These are phyloP conservation scores for Cetonia aurata DNA, from an alignment of 2,888 invertebrate genomes.

Conservation along the genomic window DNA sequence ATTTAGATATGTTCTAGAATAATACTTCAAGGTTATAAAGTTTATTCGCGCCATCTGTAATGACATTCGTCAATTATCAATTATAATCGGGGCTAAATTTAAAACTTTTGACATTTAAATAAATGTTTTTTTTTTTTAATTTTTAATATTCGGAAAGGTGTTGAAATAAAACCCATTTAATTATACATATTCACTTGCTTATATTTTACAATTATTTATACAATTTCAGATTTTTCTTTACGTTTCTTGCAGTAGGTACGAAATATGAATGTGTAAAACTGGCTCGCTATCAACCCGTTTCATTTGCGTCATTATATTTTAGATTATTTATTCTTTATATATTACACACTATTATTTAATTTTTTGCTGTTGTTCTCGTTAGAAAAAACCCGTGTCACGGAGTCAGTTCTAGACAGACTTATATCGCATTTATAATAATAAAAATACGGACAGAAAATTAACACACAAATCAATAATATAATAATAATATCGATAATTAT, in stretches of 20 bases:
- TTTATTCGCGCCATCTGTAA: background rate
- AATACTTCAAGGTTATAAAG: no score
- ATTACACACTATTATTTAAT: background rate
- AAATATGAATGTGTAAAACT: conserved; percentile 33
- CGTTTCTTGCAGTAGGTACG: conserved; percentile 2
- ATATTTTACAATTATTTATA: conserved; percentile 65
- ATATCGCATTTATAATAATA: background rate
- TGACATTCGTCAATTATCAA: background rate
- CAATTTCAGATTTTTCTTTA: conserved; percentile 53
- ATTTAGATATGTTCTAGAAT: no score
- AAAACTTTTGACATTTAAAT: no score
- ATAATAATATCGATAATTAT: background rate
- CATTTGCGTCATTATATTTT: background rate
- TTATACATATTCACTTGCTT: conserved; percentile 60
- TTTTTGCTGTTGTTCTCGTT: background rate
- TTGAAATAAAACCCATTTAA: conserved; percentile 45
- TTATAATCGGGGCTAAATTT: no score
- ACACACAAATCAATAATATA: conserved; percentile 35
- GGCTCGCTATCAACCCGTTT: conserved; percentile 28
- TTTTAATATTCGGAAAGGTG: background rate
- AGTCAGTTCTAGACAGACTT: conserved; percentile 34
- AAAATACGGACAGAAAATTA: conserved; percentile 2
- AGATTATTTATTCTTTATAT: background rate
- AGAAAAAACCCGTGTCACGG: conserved; percentile 18
- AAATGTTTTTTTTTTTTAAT: no score